Conservation (phyloP, 1,140 invertebrate genomes). For the Samia ricini region DNA sequence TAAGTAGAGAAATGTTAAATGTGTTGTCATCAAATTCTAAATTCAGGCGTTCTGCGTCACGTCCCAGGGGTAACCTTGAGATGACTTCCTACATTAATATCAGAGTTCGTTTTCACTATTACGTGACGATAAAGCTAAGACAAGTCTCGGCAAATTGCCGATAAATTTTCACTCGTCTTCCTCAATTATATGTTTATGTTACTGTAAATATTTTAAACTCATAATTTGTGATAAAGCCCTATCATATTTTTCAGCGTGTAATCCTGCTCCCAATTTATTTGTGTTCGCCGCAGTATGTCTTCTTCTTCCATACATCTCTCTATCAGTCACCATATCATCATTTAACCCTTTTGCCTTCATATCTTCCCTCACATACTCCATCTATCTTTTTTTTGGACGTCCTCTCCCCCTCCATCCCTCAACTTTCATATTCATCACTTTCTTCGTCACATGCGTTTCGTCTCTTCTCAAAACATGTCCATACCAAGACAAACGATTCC, state of each 20-base stretch:
- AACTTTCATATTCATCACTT: no score
- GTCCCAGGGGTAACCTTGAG: slow-evolving; percentile 11
- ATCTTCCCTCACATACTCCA: no score
- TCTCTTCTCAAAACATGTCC: no score
- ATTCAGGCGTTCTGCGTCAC: slow-evolving; percentile 17
- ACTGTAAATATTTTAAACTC: neutral
- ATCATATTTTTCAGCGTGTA: no score
- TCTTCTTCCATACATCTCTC: no score
- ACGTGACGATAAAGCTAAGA: slow-evolving; percentile 11
- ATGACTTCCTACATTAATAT: slow-evolving; percentile 20
- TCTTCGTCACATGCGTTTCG: no score
- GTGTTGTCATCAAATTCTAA: slow-evolving; percentile 12
- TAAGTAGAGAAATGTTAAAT: neutral
- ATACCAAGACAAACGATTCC: no score
- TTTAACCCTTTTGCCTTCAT: no score
- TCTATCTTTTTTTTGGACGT: no score
- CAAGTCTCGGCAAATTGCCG: slow-evolving; percentile 17
- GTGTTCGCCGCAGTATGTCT: no score
- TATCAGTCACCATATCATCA: no score
- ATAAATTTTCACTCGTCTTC: slow-evolving; percentile 23
- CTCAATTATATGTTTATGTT: slow-evolving; percentile 16
- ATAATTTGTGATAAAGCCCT: neutral
- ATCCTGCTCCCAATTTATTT: neutral
- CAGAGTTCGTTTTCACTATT: slow-evolving; percentile 11
- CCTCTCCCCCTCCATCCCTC: no score